Conservation (phyloP, 2,113 vertebrate genomes). For the Podarcis raffonei region DNA sequence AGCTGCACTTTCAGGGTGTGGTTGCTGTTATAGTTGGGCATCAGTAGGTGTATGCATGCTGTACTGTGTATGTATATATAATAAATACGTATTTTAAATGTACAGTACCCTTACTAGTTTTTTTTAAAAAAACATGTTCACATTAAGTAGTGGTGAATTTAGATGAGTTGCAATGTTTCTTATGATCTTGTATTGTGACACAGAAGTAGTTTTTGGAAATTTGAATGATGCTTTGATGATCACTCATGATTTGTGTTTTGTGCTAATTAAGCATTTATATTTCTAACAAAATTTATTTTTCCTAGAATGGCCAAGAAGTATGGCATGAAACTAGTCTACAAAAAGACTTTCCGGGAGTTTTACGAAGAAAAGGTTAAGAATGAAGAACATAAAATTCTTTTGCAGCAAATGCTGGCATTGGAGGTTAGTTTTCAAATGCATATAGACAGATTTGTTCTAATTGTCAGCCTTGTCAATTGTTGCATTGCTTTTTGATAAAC, state of each 20-base stretch:
- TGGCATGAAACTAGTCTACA: constrained; percentile 91
- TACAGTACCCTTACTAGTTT: neutral
- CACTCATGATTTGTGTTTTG: neutral
- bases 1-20: neutral
- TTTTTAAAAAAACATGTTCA: neutral
- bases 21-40: neutral
- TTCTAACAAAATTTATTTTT: constrained; percentile 52
- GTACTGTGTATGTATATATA: neutral
- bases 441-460: neutral
- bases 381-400: constrained; percentile 82
- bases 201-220: constrained; percentile 30
- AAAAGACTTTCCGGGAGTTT: constrained; percentile 91
- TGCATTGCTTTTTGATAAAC: constrained; percentile 8
- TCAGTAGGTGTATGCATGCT: neutral
- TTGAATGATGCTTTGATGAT: constrained; percentile 16
- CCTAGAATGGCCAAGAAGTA: constrained; percentile 92
- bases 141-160: neutral
- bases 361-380: constrained; percentile 92
- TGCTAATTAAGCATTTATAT: constrained; percentile 4
- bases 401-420: constrained; percentile 91
- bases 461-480: neutral
- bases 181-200: constrained; percentile 55
- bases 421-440: constrained; percentile 78
- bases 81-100: neutral
- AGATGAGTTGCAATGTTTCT: constrained; percentile 27